Conservation (phyloP, 2,797 vertebrate species). For the Helarctos malayanus region DNA sequence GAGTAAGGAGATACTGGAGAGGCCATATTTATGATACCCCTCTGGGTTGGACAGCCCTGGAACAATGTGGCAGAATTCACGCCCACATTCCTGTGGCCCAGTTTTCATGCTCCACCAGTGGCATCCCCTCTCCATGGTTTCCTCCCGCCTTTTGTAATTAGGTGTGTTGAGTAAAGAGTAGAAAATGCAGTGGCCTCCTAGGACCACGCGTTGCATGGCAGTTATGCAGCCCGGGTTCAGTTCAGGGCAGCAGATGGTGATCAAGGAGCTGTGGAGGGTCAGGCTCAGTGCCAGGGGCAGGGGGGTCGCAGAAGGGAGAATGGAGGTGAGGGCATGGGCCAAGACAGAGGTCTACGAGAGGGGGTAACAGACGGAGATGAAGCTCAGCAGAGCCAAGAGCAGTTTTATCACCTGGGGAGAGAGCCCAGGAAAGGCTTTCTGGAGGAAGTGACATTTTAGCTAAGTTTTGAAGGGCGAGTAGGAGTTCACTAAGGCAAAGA, state of each 20-base stretch:
- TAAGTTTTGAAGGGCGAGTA: neutral
- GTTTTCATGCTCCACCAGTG: neutral
- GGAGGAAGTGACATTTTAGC: neutral
- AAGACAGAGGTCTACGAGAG: neutral
- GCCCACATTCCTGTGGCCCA: neutral
- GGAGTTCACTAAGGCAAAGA: neutral
- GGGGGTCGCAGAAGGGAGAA: neutral
- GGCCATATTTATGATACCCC: neutral
- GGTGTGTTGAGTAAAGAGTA: neutral
- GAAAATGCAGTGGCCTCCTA: neutral
- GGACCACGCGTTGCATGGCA: neutral
- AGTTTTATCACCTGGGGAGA: neutral
- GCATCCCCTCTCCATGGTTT: neutral
- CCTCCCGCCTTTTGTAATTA: neutral
- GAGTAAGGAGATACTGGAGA: neutral
- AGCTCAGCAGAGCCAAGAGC: neutral
- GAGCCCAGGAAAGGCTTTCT: neutral
- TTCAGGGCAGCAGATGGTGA: neutral
- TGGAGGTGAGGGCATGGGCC: neutral
- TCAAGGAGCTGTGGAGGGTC: neutral
- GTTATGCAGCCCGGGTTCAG: neutral
- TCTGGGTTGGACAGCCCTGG: neutral
- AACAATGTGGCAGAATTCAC: neutral
- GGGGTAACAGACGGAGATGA: neutral
- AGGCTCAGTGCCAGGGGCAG: neutral